Percentiles rank a stretch among this genome's conserved stretches.
Evolutionary conservation across 2,113 vertebrate genomes (phyloP).

Genomic region (Corythornis cristatus): DNA sequence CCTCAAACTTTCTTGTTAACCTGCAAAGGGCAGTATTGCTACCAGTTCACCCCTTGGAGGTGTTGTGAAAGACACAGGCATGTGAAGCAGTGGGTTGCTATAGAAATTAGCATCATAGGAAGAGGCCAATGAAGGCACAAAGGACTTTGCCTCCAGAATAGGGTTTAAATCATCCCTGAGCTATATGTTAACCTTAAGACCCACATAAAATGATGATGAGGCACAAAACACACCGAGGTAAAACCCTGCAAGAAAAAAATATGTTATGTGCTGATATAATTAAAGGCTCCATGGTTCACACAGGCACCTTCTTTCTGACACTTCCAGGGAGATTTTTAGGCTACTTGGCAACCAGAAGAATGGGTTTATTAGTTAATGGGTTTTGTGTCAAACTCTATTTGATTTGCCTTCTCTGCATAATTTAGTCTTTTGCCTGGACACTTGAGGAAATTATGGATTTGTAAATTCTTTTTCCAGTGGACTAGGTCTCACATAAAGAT

Average conservation of each 20-base stretch:
- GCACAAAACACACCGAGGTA: background rate
- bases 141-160: background rate
- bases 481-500: background rate
- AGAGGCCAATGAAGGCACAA: background rate
- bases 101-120: background rate
- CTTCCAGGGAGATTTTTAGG: conserved; percentile 3
- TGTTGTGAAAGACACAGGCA: background rate
- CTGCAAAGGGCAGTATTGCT: background rate
- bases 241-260: background rate
- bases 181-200: background rate
- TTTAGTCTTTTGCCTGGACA: background rate
- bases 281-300: background rate
- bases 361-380: background rate
- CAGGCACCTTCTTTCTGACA: background rate
- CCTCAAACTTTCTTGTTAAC: background rate
- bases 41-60: background rate
- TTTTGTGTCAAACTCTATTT: conserved; percentile 11
- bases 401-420: background rate
- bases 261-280: background rate
- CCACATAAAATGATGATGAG: background rate
- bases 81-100: background rate
- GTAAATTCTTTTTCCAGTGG: background rate
- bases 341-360: background rate
- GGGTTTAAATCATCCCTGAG: background rate
- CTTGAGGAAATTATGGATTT: background rate